Base-by-base conservation (phyloP, 2,797 vertebrate species). In the Propithecus deckenii region DNA sequence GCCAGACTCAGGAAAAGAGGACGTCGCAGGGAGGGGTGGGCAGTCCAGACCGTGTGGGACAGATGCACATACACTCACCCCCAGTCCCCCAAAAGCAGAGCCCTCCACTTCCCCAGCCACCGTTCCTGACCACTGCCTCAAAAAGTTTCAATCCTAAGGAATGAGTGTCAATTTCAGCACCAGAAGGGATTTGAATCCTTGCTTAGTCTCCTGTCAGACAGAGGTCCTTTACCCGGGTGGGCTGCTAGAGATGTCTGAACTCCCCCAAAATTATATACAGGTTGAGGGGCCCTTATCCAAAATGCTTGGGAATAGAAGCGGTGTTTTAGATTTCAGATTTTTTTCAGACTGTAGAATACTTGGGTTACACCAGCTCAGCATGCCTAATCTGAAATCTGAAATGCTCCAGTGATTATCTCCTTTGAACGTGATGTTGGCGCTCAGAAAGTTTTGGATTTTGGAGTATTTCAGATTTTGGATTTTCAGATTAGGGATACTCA, bases 21-120 rank as follows among this genome's bases (percentile, higher is more conserved):
- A 20, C 13, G 10, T 48, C n/a, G 4, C 20, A 0, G 4, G 25
- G 32, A 23, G 38, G 20, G 25, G 5, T 4, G 32, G 6, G 35
- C 41, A 32, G 38, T 12, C 43, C 55, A 65, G 28, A 18, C 3
- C 25, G n/a, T 10, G 0, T 1, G 32, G 35, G 46, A n/a, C 3
- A 20, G 28, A 41, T 4, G 25, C 6, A 84, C 14, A 72, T 15
- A 35, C 67, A 32, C 32, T 7, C 23, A n/a, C 30, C 0, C 15
- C 20, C 35, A 12, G 22, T 30, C 14, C n/a, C 59, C 50, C 32
- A 10, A 25, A 50, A 18, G 63, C 14, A 61, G 23, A 72, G 9
- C 30, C 11, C 23, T 67, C 14, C 1, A 17, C 14, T 38, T 90
- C 65, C 74, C 83, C 38, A 7, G 38, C n/a, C n/a, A 43, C 48